Percentiles rank a stretch among this genome's conserved stretches.
phyloP scores from a whole-genome alignment of 2,113 vertebrate species.

The Craseonycteris thonglongyai region DNA sequence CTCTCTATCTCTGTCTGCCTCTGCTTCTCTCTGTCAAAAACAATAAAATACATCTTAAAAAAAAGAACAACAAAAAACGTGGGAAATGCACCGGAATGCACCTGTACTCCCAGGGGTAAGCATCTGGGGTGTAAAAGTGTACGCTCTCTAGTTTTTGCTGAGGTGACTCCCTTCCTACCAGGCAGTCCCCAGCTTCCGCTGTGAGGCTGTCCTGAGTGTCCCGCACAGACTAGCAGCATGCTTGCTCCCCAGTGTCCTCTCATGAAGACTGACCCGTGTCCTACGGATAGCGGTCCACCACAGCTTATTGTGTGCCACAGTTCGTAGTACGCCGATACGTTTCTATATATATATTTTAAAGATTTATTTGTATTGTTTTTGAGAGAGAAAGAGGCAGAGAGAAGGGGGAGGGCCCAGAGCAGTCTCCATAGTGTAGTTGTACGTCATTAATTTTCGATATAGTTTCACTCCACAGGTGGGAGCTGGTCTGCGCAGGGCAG shows the following conservation, averaged over 20 bases:
- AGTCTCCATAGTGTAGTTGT: too few relatives aligned
- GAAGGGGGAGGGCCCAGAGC: too few relatives aligned
- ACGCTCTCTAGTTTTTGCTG: neutral
- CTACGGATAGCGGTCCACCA: accelerated
- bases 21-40: too few relatives aligned
- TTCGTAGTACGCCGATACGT: neutral
- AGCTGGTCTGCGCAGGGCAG: too few relatives aligned
- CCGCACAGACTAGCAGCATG: neutral
- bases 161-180: neutral
- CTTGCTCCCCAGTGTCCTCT: neutral
- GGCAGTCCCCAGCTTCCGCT: neutral
- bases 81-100: neutral
- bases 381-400: too few relatives aligned
- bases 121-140: neutral
- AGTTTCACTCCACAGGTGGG: too few relatives aligned
- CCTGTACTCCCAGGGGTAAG: neutral
- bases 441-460: too few relatives aligned
- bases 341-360: too few relatives aligned
- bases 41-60: too few relatives aligned
- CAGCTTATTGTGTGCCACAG: neutral
- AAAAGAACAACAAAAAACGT: too few relatives aligned
- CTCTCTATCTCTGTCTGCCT: too few relatives aligned
- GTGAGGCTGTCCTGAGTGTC: neutral
- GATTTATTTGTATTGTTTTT: too few relatives aligned
- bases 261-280: accelerated